Percentiles rank a stretch among this genome's conserved stretches.
Evolutionary conservation across 2,888 invertebrate species (phyloP).

Genomic region (Leucophora obtusa): DNA sequence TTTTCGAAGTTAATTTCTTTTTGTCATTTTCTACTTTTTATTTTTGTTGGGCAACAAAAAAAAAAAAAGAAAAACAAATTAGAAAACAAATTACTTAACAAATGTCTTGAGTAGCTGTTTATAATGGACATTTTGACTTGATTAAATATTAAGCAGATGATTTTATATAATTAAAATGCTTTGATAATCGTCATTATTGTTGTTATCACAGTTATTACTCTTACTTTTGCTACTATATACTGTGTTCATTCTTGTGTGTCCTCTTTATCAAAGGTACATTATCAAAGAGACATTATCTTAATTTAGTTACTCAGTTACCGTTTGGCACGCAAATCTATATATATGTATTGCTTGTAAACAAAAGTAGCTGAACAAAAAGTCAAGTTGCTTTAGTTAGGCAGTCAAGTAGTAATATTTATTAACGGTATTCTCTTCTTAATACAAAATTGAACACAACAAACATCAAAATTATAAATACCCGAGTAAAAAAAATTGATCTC

Average conservation of each 20-base stretch:
- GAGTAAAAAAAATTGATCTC: too few species aligned
- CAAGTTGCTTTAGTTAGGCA: constrained; percentile 24
- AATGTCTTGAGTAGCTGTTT: constrained; percentile 10
- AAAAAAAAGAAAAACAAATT: background rate
- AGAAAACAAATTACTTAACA: constrained; percentile 17
- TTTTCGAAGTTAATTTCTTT: background rate
- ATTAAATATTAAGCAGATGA: constrained; percentile 41
- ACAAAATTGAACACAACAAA: too few species aligned
- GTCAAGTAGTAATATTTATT: constrained; percentile 12
- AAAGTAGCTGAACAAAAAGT: constrained; percentile 1
- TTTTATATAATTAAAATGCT: constrained; percentile 35
- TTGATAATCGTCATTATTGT: background rate
- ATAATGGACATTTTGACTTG: constrained; percentile 38
- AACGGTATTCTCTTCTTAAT: background rate
- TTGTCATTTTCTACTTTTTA: background rate
- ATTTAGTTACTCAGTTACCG: constrained; percentile 51
- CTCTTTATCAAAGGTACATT: constrained; percentile 34
- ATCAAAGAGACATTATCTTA: constrained; percentile 55
- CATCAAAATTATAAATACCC: too few species aligned
- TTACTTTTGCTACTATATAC: background rate
- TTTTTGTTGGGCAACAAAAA: background rate
- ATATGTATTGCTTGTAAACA: background rate
- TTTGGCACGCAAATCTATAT: constrained; percentile 59
- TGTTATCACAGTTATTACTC: constrained; percentile 4
- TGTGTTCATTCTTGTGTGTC: constrained; percentile 18